Evolutionary conservation across 2,113 vertebrate species (phyloP), one percentile per base, ranked within the genome.

Genomic region (Pheucticus melanocephalus): DNA sequence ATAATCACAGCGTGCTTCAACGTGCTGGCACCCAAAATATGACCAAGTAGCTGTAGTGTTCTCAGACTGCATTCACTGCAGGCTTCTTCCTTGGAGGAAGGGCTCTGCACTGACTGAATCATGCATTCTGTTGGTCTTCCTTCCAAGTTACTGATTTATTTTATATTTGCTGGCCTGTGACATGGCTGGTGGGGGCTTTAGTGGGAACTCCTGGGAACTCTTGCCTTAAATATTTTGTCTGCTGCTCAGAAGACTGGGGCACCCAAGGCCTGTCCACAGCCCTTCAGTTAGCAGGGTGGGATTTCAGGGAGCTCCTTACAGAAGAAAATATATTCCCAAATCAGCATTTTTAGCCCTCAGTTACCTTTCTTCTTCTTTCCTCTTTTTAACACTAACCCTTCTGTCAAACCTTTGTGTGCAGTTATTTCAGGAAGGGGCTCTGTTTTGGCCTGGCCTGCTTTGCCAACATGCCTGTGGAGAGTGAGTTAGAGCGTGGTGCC

Each of bases 381-480:
- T 64, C 30, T 60, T 63, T 73, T 50, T 66, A 71, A 76, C 5
- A 1, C 31, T 45, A 93, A 66, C 19, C 33, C 27, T 86, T 59
- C 13, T 81, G 60, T 75, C 24, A 40, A 57, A 87, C 10, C 2
- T 94, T 78, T 92, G 50, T 95, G 70, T 77, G 12, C 48, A 99
- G 99, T 97, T 99, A 99, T 97, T 99, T 99, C 96, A 98, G 99
- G 40, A 99, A 99, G 90, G 99, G 99, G 42, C 97, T 98, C 79
- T 99, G 98, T 98, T 99, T 99, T 12, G 99, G 99, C 61, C 98
- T 99, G 97, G 99, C 99, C 33, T 99, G 99, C 96, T 99, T 99
- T 44, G 99, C 99, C 53, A 99, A 99, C 97, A 99, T 99, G 99
- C 99, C 99, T 0, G 99, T 99, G 97, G 99, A 99, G 94, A 99